Evolutionary conservation across 2,888 invertebrate genomes (phyloP).

Genomic region (Neria commutata): DNA sequence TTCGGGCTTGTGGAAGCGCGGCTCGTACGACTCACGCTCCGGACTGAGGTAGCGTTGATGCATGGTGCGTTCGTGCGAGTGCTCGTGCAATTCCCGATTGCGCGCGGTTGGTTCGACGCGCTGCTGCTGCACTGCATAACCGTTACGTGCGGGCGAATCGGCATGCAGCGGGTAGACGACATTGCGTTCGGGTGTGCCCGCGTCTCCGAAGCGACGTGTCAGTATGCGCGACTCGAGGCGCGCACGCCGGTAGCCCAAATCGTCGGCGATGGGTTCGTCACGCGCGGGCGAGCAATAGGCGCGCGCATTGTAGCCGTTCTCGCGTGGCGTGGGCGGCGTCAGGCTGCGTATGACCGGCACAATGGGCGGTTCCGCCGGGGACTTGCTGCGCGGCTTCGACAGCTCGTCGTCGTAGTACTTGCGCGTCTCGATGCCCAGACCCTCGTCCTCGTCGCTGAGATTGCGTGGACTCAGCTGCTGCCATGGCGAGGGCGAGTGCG

Average conservation of each 20-base stretch:
- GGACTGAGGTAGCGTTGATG: conserved; percentile 40
- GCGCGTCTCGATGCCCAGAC: conserved; percentile 72
- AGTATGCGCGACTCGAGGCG: conserved; percentile 78
- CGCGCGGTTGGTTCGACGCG: conserved; percentile 62
- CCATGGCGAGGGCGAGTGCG: conserved; percentile 58
- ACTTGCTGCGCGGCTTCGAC: conserved; percentile 38
- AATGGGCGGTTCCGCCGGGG: conserved; percentile 67
- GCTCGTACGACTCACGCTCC: conserved; percentile 40
- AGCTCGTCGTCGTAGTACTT: conserved; percentile 63
- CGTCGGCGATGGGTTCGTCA: conserved; percentile 47
- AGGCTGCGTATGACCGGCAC: conserved; percentile 68
- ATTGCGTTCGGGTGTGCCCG: conserved; percentile 62
- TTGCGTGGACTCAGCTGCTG: conserved; percentile 58
- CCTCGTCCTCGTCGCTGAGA: conserved; percentile 78
- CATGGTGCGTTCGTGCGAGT: conserved; percentile 17
- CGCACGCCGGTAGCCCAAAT: conserved; percentile 74
- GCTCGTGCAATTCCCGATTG: conserved; percentile 61
- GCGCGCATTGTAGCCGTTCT: conserved; percentile 49
- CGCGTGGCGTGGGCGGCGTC: conserved; percentile 58
- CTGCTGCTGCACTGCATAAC: conserved; percentile 14
- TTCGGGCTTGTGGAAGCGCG: conserved; percentile 49
- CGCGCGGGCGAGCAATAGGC: conserved; percentile 66
- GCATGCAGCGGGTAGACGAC: conserved; percentile 50
- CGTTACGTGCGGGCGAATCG: conserved; percentile 9
- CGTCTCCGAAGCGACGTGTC: conserved; percentile 64